These are phyloP conservation scores for Parnassius smintheus DNA, from an alignment of 2,888 invertebrate species.

Conservation along the genomic window DNA sequence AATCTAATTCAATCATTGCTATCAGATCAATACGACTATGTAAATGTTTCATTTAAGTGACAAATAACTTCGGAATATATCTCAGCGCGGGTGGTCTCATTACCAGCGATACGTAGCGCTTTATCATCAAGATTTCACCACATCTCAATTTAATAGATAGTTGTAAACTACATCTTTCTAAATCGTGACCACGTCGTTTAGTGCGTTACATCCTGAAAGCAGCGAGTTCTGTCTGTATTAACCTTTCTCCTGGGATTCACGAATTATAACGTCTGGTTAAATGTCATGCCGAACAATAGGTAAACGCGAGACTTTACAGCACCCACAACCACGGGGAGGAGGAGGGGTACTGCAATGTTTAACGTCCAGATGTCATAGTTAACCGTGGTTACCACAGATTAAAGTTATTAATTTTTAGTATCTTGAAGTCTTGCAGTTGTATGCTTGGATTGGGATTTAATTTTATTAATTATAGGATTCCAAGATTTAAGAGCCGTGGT, in stretches of 20 bases:
- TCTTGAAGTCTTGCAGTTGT: too few relatives aligned
- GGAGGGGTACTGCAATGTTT: too few relatives aligned
- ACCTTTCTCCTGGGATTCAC: constrained; percentile 58
- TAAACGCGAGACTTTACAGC: background rate
- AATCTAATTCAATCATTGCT: constrained; percentile 6
- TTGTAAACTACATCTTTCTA: constrained; percentile 41
- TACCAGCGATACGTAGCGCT: constrained; percentile 47
- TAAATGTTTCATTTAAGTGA: constrained; percentile 42
- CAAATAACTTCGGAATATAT: constrained; percentile 52
- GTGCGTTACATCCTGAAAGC: constrained; percentile 39
- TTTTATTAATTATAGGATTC: too few relatives aligned
- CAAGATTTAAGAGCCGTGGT: too few relatives aligned
- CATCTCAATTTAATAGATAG: constrained; percentile 38
- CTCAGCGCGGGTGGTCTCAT: constrained; percentile 59
- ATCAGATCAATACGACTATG: constrained; percentile 24
- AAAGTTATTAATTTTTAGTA: too few relatives aligned
- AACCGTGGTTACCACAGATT: too few relatives aligned
- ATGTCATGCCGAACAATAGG: constrained; percentile 41
- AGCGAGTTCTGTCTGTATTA: constrained; percentile 44
- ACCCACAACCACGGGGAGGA: too few relatives aligned
- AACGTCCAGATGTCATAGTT: too few relatives aligned
- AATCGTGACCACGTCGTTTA: constrained; percentile 49
- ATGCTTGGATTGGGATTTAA: too few relatives aligned
- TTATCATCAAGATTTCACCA: constrained; percentile 68
- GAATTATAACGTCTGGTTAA: constrained; percentile 42